Percentiles rank a stretch among this genome's conserved stretches.
Conservation (phyloP, 2,888 invertebrate species). For the Brachyopa scutellaris region DNA sequence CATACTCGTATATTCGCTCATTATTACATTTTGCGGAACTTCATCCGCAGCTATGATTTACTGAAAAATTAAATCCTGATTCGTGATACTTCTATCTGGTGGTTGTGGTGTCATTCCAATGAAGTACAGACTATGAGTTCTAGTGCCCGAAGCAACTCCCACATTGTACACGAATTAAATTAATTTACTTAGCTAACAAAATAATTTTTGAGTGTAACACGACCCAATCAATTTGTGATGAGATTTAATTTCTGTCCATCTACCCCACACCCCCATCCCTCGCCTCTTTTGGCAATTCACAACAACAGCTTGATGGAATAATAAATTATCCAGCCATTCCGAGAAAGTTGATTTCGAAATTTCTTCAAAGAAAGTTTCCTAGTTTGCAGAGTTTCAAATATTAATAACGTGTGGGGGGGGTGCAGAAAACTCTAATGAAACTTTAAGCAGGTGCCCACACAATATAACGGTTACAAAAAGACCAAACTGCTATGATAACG, state of each 20-base stretch:
- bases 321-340: background rate
- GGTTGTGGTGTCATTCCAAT: too few species aligned
- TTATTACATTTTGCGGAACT: background rate
- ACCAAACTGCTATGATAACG: too few species aligned
- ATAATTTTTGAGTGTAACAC: background rate
- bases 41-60: background rate
- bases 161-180: conserved; percentile 2
- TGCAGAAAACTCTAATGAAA: too few species aligned
- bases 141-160: background rate
- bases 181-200: conserved; percentile 7
- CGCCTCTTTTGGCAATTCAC: background rate
- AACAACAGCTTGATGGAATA: conserved; percentile 1
- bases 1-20: background rate
- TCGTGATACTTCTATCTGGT: too few species aligned
- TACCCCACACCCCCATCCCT: too few species aligned
- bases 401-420: too few species aligned
- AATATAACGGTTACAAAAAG: too few species aligned
- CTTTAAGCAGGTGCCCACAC: too few species aligned
- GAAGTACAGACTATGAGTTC: background rate
- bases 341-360: background rate
- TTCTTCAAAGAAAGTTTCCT: background rate
- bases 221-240: conserved; percentile 8
- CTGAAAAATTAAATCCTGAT: conserved; percentile 6
- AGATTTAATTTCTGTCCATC: background rate
- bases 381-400: too few species aligned